Base-by-base conservation (phyloP, 2,888 invertebrate species). In the Minunthozetes semirufus region DNA sequence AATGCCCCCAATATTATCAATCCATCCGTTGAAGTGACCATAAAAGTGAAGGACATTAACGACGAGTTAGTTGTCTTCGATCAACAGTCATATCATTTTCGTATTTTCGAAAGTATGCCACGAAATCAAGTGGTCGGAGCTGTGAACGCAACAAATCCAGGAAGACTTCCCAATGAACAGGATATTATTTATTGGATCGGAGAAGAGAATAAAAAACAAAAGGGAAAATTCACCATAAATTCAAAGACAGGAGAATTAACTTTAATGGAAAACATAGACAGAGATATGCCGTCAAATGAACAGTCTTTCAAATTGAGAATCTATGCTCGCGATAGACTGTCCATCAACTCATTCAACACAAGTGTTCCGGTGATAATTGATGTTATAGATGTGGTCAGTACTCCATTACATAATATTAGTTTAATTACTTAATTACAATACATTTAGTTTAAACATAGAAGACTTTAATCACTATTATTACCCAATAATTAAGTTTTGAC, bases 111-210 rank as follows among this genome's bases (percentile, higher is more conserved):
- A 72, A 79, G 79, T 61, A 73, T 80, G 13, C 77, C 79, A 17
- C 66, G 78, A 27, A 78, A 78, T 66, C 77, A 77, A n/a, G 76
- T 78, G n/a, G 78, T 80, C 17, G 80, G 80, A 0, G 73, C 73
- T 59, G 75, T 80, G 8, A 80, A 80, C 56, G 80, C 80, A 1
- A 78, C 79, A 2, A 80, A 80, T 75, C 77, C 75, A 1, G 77
- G 78, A 56, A 76, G 80, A 50, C 19, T 61, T 9, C 42, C 75
- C 5, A 76, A 76, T n/a, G 79, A 80, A 59, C 80, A 80, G 73
- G 79, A 80, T 53, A 79, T 80, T n/a, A 59, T 76, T 0, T 80
- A 80, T 68, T 80, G 80, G 80, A 77, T 80, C 4, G 77, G 78
- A 0, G 78, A 79, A 33, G 78, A 78, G 0, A 77, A 78, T 59